These are phyloP conservation scores for Periophthalmus magnuspinnatus DNA, from an alignment of 2,797 vertebrate species.

Conservation along the genomic window DNA sequence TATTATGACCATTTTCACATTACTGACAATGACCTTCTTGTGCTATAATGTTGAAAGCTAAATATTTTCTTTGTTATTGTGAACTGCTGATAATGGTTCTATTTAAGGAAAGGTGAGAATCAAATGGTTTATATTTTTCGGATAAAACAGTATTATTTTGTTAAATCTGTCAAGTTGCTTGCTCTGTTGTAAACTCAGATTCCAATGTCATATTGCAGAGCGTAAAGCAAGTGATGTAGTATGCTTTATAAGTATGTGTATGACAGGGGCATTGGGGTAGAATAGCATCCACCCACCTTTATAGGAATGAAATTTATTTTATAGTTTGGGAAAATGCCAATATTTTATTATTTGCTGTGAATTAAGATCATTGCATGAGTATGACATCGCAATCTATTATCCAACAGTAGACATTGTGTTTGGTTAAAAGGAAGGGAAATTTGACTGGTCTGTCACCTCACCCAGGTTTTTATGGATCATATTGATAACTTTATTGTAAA, in stretches of 20 bases:
- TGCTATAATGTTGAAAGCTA: conserved; percentile 74
- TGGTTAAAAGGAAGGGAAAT: conserved; percentile 43
- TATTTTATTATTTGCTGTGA: conserved; percentile 52
- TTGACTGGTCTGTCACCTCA: conserved; percentile 47
- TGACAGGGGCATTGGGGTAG: conserved; percentile 57
- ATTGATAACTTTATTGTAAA: conserved; percentile 63
- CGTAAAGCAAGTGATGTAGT: conserved; percentile 79
- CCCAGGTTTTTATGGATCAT: conserved; percentile 52
- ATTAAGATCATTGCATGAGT: conserved; percentile 51
- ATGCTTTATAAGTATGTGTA: conserved; percentile 84
- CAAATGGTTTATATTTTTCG: conserved; percentile 84
- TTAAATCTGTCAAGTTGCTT: conserved; percentile 82
- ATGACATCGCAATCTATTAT: conserved; percentile 39
- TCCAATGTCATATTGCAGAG: conserved; percentile 78
- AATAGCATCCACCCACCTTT: conserved; percentile 38
- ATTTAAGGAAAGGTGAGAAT: conserved; percentile 73
- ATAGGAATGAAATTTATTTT: conserved; percentile 45
- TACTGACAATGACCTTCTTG: conserved; percentile 68
- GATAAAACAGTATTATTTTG: conserved; percentile 86
- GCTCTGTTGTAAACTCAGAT: conserved; percentile 79
- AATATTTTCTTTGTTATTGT: conserved; percentile 81
- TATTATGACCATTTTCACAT: conserved; percentile 78
- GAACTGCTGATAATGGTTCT: conserved; percentile 77
- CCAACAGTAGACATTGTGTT: conserved; percentile 47
- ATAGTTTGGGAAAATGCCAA: conserved; percentile 61